Evolutionary conservation across 2,797 vertebrate species (phyloP).

Genomic region (Clarias fuscus): DNA sequence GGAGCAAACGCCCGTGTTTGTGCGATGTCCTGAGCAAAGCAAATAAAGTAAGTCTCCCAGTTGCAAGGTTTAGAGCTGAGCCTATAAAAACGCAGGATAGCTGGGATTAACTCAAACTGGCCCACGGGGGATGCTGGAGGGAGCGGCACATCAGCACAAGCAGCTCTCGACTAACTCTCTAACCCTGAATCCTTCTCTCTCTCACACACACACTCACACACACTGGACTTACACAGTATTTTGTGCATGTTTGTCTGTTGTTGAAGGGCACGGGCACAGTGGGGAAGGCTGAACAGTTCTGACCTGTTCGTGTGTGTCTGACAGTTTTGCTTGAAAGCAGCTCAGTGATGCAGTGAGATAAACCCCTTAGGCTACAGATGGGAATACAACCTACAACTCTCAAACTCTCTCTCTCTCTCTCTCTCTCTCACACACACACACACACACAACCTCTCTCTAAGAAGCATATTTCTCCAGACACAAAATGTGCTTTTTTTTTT

Average conservation of each 20-base stretch:
- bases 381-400: slow-evolving; percentile 24
- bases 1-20: slow-evolving; percentile 5
- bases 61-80: slow-evolving; percentile 40
- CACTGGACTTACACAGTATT: background rate
- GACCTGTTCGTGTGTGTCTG: slow-evolving; percentile 47
- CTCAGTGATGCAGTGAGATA: slow-evolving; percentile 50
- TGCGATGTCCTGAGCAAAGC: slow-evolving; percentile 32
- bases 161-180: slow-evolving; percentile 29
- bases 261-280: slow-evolving; percentile 54
- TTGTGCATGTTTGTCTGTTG: slow-evolving; percentile 44
- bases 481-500: background rate
- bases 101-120: slow-evolving; percentile 44
- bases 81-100: slow-evolving; percentile 38
- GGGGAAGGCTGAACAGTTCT: slow-evolving; percentile 44
- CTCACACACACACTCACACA: background rate
- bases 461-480: background rate
- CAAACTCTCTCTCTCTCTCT: background rate
- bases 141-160: slow-evolving; percentile 46
- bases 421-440: slow-evolving; percentile 7
- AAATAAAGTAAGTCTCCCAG: slow-evolving; percentile 21
- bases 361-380: slow-evolving; percentile 43
- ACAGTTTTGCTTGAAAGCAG: slow-evolving; percentile 50
- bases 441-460: slow-evolving; percentile 28
- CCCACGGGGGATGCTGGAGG: slow-evolving; percentile 44
- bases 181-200: background rate